Conservation (phyloP, 2,113 vertebrate genomes). For the Dolichotis patagonum region DNA sequence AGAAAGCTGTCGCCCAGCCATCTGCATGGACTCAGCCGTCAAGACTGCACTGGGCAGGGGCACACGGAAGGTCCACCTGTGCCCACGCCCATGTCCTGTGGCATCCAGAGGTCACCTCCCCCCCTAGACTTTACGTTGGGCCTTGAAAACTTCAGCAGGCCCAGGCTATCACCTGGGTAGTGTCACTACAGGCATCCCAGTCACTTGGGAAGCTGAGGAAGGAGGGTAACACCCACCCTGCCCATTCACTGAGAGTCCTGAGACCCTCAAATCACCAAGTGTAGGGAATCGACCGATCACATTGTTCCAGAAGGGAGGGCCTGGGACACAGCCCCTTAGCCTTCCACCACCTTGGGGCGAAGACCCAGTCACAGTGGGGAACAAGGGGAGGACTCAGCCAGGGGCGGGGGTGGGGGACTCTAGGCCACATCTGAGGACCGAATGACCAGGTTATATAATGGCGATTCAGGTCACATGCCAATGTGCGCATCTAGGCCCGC, state of each 20-base stretch:
- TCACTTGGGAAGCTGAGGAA: not conserved
- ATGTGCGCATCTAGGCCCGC: not conserved
- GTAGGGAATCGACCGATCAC: not conserved
- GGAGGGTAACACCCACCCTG: not conserved
- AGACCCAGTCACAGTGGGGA: not conserved
- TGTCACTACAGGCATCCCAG: not conserved
- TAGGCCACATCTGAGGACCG: constrained; percentile 16
- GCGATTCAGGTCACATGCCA: constrained; percentile 32
- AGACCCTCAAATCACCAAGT: not conserved
- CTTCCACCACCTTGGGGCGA: not conserved
- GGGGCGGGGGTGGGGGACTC: not conserved
- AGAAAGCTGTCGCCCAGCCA: not conserved
- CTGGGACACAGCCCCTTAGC: not conserved
- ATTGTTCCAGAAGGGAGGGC: not conserved
- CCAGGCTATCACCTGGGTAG: fast-evolving
- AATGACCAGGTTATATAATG: constrained; percentile 58
- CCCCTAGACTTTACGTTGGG: not conserved
- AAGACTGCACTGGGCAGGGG: not conserved
- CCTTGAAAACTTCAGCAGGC: not conserved
- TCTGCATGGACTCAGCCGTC: not conserved
- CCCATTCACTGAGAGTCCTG: not conserved
- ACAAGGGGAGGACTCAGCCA: not conserved
- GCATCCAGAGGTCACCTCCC: not conserved
- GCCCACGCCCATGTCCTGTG: not conserved
- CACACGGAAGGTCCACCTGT: not conserved